Conservation (phyloP, 2,113 vertebrate genomes). For the Mandrillus leucophaeus region DNA sequence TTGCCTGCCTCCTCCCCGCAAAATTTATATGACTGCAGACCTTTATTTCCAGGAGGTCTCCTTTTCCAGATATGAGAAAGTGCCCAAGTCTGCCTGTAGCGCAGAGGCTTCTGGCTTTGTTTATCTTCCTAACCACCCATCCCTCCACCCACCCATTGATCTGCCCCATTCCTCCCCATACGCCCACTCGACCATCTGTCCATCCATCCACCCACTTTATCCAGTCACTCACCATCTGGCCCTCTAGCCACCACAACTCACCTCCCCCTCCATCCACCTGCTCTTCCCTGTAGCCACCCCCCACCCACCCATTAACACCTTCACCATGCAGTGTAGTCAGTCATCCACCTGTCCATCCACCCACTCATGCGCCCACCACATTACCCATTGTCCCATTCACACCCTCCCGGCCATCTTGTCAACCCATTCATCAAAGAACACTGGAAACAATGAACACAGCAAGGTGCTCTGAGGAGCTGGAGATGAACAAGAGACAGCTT, state of each 20-base stretch:
- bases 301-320: not conserved
- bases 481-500: too few relatives aligned
- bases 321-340: not conserved
- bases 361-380: not conserved
- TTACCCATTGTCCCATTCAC: not conserved
- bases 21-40: too few relatives aligned
- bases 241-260: not conserved
- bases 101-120: not conserved
- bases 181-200: not conserved
- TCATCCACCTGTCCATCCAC: not conserved
- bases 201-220: too few relatives aligned
- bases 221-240: too few relatives aligned
- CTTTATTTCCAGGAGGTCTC: not conserved
- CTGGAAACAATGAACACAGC: not conserved
- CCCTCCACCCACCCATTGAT: not conserved
- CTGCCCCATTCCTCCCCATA: not conserved
- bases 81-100: not conserved
- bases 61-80: not conserved
- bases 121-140: not conserved
- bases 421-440: not conserved
- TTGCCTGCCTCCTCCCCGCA: not conserved
- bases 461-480: not conserved
- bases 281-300: not conserved
- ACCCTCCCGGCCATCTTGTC: not conserved
- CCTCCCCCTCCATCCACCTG: not conserved